Evolutionary conservation across 2,113 vertebrate species (phyloP), one percentile per base, ranked within the genome.

Genomic region (Conger conger): DNA sequence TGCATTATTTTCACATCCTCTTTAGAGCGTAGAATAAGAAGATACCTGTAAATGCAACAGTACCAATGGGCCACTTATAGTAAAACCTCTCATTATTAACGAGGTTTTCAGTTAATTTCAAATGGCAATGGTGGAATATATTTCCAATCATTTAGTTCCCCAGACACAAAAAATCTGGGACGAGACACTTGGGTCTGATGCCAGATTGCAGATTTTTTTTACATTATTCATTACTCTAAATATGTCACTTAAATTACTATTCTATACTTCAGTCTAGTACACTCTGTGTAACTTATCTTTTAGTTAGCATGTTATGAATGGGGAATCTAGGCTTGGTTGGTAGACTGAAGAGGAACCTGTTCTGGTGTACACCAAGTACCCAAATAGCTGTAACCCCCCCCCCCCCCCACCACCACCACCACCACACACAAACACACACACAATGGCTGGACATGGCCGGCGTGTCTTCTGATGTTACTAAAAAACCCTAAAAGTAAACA

Each of bases 201-300:
- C 83, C 60, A 73, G 60, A 81, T 81, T 85, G 8, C 60, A 30
- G 40, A 85, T 60, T 85, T 57, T 35, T 80, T 68, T 80, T 57
- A 85, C 78, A 85, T 13, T 85, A 60, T 76, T 76, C 60, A 81
- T 85, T 42, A 85, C 84, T n/a, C 73, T 81, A 81, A 73, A 85
- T 85, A n/a, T 77, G 79, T 81, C 57, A 81, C 60, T 81, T 42
- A 85, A 80, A 54, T 63, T 80, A 63, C 33, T 81, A 73, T 81
- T 85, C 38, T 81, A 50, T 50, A 63, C n/a, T 40, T 85, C 35
- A 76, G 15, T 80, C 42, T 27, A 45, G 20, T 85, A 45, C 80
- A 68, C 38, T 80, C 79, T n/a, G n/a, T 80, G 20, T 27, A 63
- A 63, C 42, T n/a, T n/a, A 50, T 45, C 23, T 80, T 80, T 50